Evolutionary conservation across 2,888 invertebrate species (phyloP).

Genomic region (Steinernema carpocapsae): DNA sequence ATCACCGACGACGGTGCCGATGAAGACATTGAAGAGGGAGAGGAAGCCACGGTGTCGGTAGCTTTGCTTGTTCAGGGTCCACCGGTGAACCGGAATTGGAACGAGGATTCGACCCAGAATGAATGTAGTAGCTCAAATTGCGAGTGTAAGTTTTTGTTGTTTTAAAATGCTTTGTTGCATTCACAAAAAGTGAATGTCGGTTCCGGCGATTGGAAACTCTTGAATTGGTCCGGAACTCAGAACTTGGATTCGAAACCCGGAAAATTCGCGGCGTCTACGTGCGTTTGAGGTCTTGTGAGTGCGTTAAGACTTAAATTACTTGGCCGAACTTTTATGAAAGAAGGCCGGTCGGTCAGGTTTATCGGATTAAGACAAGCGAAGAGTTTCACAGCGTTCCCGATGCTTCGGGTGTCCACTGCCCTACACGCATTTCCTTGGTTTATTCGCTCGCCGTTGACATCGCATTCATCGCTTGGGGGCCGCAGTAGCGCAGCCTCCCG

Average conservation of each 20-base stretch:
- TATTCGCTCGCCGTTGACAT: not conserved
- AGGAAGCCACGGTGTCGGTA: slow-evolving; percentile 11
- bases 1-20: not conserved
- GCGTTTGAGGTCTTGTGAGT: too few species aligned
- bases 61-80: slow-evolving; percentile 12
- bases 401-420: not conserved
- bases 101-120: not conserved
- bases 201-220: too few species aligned
- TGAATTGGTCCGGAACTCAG: too few species aligned
- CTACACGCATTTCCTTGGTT: not conserved
- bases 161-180: not conserved
- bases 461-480: slow-evolving; percentile 11
- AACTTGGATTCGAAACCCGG: too few species aligned
- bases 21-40: not conserved
- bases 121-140: not conserved
- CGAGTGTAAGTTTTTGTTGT: not conserved
- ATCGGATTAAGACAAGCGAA: not conserved
- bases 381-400: too few species aligned
- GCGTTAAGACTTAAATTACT: too few species aligned
- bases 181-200: not conserved
- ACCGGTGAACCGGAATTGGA: not conserved
- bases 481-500: slow-evolving; percentile 26
- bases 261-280: too few species aligned
- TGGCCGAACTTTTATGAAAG: too few species aligned
- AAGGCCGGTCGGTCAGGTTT: not conserved